Conservation (phyloP, 2,888 invertebrate genomes). For the Lasioglossum leucozonium region DNA sequence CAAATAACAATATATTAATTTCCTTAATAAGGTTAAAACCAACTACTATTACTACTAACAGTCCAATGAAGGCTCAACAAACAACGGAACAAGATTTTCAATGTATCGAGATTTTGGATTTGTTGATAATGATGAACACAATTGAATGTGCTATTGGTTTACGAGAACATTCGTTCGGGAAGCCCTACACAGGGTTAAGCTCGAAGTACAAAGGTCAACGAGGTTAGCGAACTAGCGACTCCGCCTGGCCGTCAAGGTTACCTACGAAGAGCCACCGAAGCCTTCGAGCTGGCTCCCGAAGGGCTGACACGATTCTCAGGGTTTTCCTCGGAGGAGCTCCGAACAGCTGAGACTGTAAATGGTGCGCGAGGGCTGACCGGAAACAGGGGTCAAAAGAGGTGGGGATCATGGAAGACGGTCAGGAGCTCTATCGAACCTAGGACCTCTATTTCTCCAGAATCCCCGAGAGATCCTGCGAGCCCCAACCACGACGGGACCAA, state of each 20-base stretch:
- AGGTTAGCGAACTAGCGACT: background rate
- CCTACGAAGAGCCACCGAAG: constrained; percentile 6
- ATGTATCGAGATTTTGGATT: background rate
- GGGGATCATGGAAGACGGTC: background rate
- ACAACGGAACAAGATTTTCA: background rate
- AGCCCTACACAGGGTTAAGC: background rate
- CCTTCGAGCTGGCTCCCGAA: background rate
- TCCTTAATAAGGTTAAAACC: too few relatives aligned
- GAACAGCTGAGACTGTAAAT: constrained; percentile 13
- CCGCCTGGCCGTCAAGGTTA: background rate
- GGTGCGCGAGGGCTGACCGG: constrained; percentile 4
- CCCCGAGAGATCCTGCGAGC: background rate
- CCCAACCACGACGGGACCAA: background rate
- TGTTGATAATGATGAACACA: background rate
- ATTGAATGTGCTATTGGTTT: background rate
- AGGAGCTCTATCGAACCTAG: constrained; percentile 1
- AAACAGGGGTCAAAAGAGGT: background rate
- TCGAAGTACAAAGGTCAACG: background rate
- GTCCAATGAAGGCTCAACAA: background rate
- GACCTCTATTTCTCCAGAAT: constrained; percentile 1
- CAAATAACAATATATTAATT: background rate
- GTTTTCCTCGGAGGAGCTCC: background rate
- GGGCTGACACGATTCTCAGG: background rate
- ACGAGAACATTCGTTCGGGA: background rate
- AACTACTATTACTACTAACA: too few relatives aligned